Percentiles rank a stretch among this genome's conserved stretches.
Conservation (phyloP, 2,888 invertebrate genomes). For the Hypsopygia costalis region DNA sequence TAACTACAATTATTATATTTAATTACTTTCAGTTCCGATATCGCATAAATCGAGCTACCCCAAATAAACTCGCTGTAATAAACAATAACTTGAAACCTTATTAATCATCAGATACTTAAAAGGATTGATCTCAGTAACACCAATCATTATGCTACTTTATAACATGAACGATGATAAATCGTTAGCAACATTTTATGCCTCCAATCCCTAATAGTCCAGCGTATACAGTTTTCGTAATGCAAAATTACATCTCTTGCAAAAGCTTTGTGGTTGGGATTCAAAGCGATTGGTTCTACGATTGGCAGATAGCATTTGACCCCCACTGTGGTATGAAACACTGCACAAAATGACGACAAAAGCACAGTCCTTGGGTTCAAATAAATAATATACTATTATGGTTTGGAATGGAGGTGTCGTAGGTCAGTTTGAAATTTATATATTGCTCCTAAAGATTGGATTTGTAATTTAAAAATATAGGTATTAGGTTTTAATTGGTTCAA, state of each 20-base stretch:
- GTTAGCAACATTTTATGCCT: conserved; percentile 33
- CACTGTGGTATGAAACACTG: conserved; percentile 14
- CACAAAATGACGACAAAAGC: conserved; percentile 16
- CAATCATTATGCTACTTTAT: not conserved
- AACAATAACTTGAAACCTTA: not conserved
- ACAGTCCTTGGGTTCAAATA: not conserved
- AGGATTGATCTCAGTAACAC: conserved; percentile 21
- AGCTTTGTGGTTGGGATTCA: conserved; percentile 30
- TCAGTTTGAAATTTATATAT: too few species aligned
- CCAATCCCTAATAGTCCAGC: conserved; percentile 20
- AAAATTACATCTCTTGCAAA: conserved; percentile 33
- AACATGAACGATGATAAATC: conserved; percentile 1
- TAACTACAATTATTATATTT: too few species aligned
- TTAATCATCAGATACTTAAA: conserved; percentile 12
- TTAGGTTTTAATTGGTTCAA: too few species aligned
- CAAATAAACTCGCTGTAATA: not conserved
- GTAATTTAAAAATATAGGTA: too few species aligned
- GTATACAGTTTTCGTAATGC: conserved; percentile 44
- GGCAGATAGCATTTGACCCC: conserved; percentile 54
- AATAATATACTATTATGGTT: too few species aligned
- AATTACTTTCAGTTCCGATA: too few species aligned
- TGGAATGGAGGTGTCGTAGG: too few species aligned
- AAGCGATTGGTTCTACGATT: conserved; percentile 47
- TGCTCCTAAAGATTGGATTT: too few species aligned
- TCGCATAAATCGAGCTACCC: not conserved